These are phyloP conservation scores for Pharmacophagus antenor DNA, from an alignment of 2,888 invertebrate species.

Conservation along the genomic window DNA sequence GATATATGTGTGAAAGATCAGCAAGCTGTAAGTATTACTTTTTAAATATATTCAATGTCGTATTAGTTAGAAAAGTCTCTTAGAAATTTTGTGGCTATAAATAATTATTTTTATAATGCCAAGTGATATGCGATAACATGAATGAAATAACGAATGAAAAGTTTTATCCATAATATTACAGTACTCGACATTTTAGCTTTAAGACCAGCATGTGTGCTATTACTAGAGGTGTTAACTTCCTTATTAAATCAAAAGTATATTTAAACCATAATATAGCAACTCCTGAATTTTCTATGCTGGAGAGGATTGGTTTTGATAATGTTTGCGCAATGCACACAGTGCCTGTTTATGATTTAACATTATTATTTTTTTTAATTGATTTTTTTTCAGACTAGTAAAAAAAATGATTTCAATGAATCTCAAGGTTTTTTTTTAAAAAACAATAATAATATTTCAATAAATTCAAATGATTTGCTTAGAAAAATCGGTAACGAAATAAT, in stretches of 20 bases:
- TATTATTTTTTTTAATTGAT: not conserved
- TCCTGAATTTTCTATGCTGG: no score
- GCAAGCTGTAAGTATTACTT: conserved; percentile 40
- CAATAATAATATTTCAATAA: conserved; percentile 11
- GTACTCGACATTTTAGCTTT: no score
- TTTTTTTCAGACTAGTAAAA: conserved; percentile 12
- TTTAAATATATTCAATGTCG: not conserved
- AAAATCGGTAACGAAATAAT: conserved; percentile 17
- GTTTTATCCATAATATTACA: no score
- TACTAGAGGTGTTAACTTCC: no score
- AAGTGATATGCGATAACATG: no score
- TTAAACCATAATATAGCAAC: no score
- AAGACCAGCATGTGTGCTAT: no score
- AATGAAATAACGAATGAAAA: no score
- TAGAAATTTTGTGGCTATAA: no score
- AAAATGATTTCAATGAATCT: conserved; percentile 15
- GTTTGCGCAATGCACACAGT: no score
- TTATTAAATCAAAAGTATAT: no score
- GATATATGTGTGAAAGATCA: conserved; percentile 40
- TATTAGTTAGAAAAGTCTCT: not conserved
- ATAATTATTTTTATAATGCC: no score
- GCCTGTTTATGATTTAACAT: not conserved
- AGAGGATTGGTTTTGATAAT: not conserved
- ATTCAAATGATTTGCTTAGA: conserved; percentile 12
- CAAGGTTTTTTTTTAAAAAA: conserved; percentile 23